These are phyloP conservation scores for Amphiprion percula DNA, from an alignment of 2,113 vertebrate genomes.

Conservation along the genomic window DNA sequence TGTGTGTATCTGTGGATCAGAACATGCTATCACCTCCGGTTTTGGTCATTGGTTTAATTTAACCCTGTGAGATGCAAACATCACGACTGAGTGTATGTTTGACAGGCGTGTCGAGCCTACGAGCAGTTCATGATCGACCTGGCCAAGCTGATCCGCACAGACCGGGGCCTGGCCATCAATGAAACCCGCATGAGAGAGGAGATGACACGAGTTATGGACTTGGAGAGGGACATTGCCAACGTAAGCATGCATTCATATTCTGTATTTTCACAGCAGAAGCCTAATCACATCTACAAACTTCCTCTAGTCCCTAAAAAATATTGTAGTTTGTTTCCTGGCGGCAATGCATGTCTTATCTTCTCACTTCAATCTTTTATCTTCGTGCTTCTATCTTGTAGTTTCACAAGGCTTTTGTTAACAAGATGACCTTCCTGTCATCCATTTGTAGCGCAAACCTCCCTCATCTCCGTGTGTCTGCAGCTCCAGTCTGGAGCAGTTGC, in stretches of 20 bases:
- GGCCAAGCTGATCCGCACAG: slow-evolving; percentile 89
- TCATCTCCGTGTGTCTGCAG: slow-evolving; percentile 16
- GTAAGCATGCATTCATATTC: slow-evolving; percentile 82
- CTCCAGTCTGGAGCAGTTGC: slow-evolving; percentile 34
- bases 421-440: background rate
- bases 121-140: slow-evolving; percentile 93
- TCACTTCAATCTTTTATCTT: background rate
- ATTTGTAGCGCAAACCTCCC: slow-evolving; percentile 18
- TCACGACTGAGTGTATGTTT: slow-evolving; percentile 40
- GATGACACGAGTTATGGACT: slow-evolving; percentile 87
- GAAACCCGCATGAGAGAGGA: slow-evolving; percentile 84
- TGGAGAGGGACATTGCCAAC: slow-evolving; percentile 94
- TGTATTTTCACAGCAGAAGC: background rate
- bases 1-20: background rate
- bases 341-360: slow-evolving; percentile 8
- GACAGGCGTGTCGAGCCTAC: slow-evolving; percentile 92
- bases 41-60: slow-evolving; percentile 11
- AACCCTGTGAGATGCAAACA: background rate
- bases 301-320: background rate
- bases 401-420: slow-evolving; percentile 26
- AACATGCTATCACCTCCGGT: background rate
- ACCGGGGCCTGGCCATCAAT: slow-evolving; percentile 81
- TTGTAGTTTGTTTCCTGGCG: slow-evolving; percentile 4
- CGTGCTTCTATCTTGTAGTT: background rate
- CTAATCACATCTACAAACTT: background rate